Percentiles rank a stretch among this genome's conserved stretches.
phyloP scores from a whole-genome alignment of 1,140 invertebrate genomes.

The Lethrus apterus region DNA sequence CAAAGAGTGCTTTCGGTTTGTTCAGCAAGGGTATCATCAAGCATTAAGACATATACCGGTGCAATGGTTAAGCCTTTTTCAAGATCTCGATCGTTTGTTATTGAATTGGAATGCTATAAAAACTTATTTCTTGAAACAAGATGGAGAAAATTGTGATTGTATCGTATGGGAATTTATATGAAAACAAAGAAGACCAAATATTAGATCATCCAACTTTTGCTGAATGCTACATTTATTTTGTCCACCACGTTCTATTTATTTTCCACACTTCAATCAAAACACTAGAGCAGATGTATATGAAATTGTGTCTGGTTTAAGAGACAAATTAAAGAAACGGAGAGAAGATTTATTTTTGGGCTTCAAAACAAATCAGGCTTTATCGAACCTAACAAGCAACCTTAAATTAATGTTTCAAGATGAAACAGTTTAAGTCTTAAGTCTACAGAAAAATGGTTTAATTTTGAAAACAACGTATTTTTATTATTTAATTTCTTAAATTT shows the following conservation, averaged over 20 bases:
- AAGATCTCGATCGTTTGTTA: constrained; percentile 3
- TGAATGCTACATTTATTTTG: constrained; percentile 11
- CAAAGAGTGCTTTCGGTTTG: constrained; percentile 6
- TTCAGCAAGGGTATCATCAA: constrained; percentile 6
- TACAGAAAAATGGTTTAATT: constrained; percentile 10
- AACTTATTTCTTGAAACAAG: constrained; percentile 8
- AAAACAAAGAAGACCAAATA: constrained; percentile 5
- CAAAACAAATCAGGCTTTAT: constrained; percentile 5
- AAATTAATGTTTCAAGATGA: constrained; percentile 2
- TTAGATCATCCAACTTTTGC: constrained; percentile 12
- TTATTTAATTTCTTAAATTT: constrained; percentile 9
- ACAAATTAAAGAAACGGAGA: constrained; percentile 4
- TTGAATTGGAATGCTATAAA: constrained; percentile 7
- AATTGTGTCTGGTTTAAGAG: constrained; percentile 11
- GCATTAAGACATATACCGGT: constrained; percentile 6
- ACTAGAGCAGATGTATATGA: constrained; percentile 5
- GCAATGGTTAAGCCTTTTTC: constrained; percentile 7
- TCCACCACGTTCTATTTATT: constrained; percentile 6
- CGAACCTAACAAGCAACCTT: constrained; percentile 4
- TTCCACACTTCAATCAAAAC: constrained; percentile 12
- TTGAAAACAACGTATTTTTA: constrained; percentile 12
- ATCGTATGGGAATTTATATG: constrained; percentile 5
- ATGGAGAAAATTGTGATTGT: constrained; percentile 3
- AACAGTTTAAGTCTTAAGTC: constrained; percentile 4
- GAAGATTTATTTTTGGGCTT: constrained; percentile 9